A percentile compares a stretch with the other conserved stretches of the same genome.
These are phyloP conservation scores for Drosophila engyochracea DNA, from an alignment of 2,888 invertebrate genomes.

Conservation along the genomic window DNA sequence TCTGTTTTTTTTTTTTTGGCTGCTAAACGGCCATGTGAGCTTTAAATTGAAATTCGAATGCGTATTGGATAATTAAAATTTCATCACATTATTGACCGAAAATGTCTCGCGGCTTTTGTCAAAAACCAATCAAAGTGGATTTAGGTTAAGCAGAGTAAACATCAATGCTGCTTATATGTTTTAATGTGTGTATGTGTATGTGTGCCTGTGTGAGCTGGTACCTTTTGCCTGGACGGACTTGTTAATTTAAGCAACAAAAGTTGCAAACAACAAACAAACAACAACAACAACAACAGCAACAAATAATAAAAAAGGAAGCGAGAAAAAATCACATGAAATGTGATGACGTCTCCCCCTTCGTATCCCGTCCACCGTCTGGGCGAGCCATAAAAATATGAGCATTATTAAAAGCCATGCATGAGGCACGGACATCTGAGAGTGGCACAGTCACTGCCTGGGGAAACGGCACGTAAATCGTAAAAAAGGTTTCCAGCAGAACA, in stretches of 20 bases:
- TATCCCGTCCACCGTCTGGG: slow-evolving; percentile 41
- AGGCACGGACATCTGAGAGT: slow-evolving; percentile 46
- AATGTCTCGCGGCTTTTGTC: slow-evolving; percentile 59
- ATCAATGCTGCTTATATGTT: slow-evolving; percentile 54
- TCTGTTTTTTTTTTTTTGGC: slow-evolving; percentile 16
- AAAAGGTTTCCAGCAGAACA: slow-evolving; percentile 67
- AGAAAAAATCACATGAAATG: slow-evolving; percentile 67
- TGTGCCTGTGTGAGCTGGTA: slow-evolving; percentile 25
- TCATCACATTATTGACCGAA: slow-evolving; percentile 68
- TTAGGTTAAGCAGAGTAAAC: slow-evolving; percentile 63
- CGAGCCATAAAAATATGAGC: slow-evolving; percentile 76
- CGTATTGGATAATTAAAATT: slow-evolving; percentile 73
- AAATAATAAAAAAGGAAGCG: slow-evolving; percentile 25
- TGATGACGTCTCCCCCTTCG: slow-evolving; percentile 55
- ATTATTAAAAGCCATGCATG: slow-evolving; percentile 75
- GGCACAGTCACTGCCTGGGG: slow-evolving; percentile 55
- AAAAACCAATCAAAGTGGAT: slow-evolving; percentile 62
- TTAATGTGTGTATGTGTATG: slow-evolving; percentile 6
- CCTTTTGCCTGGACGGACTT: slow-evolving; percentile 41
- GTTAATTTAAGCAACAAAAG: slow-evolving; percentile 77
- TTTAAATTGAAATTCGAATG: slow-evolving; percentile 42
- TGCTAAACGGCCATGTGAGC: slow-evolving; percentile 14
- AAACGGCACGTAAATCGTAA: slow-evolving; percentile 77
- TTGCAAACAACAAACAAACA: slow-evolving; percentile 45
- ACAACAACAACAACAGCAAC: slow-evolving; percentile 21